Conservation (phyloP, 2,797 vertebrate genomes). For the Micropoecilia bifurca region DNA sequence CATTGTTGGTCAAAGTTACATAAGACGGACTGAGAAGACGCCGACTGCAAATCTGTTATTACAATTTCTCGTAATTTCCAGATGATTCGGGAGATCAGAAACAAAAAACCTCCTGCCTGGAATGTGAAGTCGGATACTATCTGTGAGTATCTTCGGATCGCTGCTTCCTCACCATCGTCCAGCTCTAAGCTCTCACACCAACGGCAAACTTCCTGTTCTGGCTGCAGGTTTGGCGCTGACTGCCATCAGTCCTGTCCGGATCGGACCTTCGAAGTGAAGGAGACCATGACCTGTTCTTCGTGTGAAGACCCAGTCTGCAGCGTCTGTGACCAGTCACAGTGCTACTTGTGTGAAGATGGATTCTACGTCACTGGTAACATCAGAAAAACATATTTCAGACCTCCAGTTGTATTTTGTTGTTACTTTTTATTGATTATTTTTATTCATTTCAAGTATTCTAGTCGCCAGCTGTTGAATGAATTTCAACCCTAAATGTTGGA, state of each 20-base stretch:
- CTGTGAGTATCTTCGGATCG: slow-evolving; percentile 77
- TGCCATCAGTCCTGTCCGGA: slow-evolving; percentile 89
- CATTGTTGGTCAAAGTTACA: not conserved
- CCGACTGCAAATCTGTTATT: slow-evolving; percentile 1
- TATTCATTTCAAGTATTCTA: not conserved
- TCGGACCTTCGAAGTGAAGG: slow-evolving; percentile 78
- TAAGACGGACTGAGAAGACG: not conserved
- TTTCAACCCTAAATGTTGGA: not conserved
- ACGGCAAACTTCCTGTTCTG: not conserved
- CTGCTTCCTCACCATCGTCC: not conserved
- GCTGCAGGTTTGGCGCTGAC: slow-evolving; percentile 78
- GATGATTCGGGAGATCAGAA: slow-evolving; percentile 75
- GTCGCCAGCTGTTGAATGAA: not conserved
- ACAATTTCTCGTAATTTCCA: slow-evolving; percentile 55
- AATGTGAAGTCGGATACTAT: slow-evolving; percentile 85
- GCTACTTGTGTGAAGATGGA: slow-evolving; percentile 85
- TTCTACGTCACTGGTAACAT: slow-evolving; percentile 85
- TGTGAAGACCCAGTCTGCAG: slow-evolving; percentile 81
- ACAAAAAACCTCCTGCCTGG: slow-evolving; percentile 73
- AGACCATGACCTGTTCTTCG: slow-evolving; percentile 69
- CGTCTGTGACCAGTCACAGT: slow-evolving; percentile 84
- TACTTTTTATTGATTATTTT: not conserved
- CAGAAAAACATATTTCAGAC: not conserved
- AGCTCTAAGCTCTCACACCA: not conserved
- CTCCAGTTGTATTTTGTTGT: not conserved